phyloP scores from a whole-genome alignment of 2,888 invertebrate species.

The Tiliacea citrago region DNA sequence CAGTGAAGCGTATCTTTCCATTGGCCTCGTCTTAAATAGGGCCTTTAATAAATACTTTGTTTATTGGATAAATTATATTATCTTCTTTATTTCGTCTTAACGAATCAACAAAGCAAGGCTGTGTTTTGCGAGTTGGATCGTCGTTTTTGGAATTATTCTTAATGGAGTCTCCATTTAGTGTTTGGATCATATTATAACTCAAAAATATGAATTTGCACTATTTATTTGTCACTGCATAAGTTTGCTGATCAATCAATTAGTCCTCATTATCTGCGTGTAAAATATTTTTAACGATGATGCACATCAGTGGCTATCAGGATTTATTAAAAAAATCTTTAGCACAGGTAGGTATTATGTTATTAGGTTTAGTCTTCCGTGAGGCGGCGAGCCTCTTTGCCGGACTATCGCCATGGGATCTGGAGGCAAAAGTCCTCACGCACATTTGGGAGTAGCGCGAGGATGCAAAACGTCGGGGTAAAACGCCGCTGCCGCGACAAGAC shows the following conservation, averaged over 20 bases:
- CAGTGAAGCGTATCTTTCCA: conserved; percentile 72
- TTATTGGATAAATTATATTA: conserved; percentile 58
- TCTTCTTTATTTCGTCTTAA: conserved; percentile 36
- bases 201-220: conserved; percentile 7
- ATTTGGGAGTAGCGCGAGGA: no score
- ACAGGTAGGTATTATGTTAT: no score
- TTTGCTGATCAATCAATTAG: conserved; percentile 5
- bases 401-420: no score
- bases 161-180: neutral
- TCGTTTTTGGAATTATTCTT: neutral
- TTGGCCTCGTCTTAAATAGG: conserved; percentile 73
- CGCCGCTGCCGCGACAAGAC: no score
- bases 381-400: no score
- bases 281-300: neutral
- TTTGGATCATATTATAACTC: neutral
- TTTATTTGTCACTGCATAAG: neutral
- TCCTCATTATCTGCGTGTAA: neutral
- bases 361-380: no score
- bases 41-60: conserved; percentile 58
- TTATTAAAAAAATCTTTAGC: no score
- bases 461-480: no score
- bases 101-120: neutral
- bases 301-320: no score
- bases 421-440: no score
- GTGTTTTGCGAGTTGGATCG: neutral